Base-by-base conservation (phyloP, 2,888 invertebrate genomes). In the Cantharis flavilabris region DNA sequence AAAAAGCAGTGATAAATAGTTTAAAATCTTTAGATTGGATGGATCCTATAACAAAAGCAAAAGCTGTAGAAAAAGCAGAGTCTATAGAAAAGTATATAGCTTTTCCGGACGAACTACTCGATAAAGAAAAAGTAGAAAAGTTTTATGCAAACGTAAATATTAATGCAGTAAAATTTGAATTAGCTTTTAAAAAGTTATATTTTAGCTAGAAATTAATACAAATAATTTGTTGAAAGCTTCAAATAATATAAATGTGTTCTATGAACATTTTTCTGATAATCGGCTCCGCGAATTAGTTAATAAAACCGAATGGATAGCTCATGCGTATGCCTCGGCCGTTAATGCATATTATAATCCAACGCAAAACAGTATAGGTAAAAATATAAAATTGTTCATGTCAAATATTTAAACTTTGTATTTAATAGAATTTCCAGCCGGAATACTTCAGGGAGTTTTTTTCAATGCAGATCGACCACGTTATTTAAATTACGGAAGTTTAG, bases 391-490 rank as follows among this genome's bases (percentile, higher is more conserved):
- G 90, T 78, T 91, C 91, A 91, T 11, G 10, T 14, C 0, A n/a
- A 11, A 16, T 16, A 76, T 23, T n/a, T 69, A 89, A 13, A 23
- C n/a, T 23, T 0, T n/a, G 2, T 13, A 2, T 33, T 11, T n/a
- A 72, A 13, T 20, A 97, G 96, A 96, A 88, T 96, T 97, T 88
- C 96, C 96, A 0, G 96, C 96, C 82, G 96, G 96, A 78, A 96
- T 96, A 80, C 90, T 97, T 1, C 96, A 96, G 90, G 96, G 95
- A 2, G 92, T 93, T 2, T 96, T 96, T 90, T 97, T 96, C 89
- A 93, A 93, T 69, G 94, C 94, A 69, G 92, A 94, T 63, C 93
- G 96, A 26, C 97, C 97, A 0, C 93, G 92, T 81, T 97, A 96
- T 86, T 93, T 96, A 93, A 96, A 96, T 87, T 96, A 94, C 82